Conservation (phyloP, 2,888 invertebrate genomes). For the Odontocolon sp. region DNA sequence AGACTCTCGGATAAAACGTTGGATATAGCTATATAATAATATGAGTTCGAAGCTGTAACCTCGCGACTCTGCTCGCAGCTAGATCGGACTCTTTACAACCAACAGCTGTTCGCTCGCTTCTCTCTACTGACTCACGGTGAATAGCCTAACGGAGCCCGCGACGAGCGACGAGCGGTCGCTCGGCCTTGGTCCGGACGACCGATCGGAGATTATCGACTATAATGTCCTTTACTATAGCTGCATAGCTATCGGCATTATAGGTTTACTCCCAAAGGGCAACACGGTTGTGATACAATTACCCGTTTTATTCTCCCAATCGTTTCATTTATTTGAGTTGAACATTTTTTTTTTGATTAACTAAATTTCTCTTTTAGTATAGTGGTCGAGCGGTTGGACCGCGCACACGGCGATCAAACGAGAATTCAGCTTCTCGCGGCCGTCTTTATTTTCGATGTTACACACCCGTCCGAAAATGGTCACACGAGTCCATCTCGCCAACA, state of each 20-base stretch:
- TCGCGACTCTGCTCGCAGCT: slow-evolving; percentile 9
- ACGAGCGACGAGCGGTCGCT: slow-evolving; percentile 20
- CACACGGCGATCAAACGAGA: slow-evolving; percentile 51
- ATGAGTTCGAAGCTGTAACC: background rate
- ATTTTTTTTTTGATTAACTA: too few species aligned
- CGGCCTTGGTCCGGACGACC: slow-evolving; percentile 38
- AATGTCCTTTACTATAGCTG: slow-evolving; percentile 30
- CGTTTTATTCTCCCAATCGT: too few species aligned
- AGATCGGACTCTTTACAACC: slow-evolving; percentile 36
- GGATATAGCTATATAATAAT: slow-evolving; percentile 10
- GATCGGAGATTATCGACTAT: slow-evolving; percentile 30
- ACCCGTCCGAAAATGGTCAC: slow-evolving; percentile 19
- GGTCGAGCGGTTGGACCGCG: slow-evolving; percentile 43
- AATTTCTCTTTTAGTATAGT: too few species aligned
- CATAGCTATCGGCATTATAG: slow-evolving; percentile 22
- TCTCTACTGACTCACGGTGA: slow-evolving; percentile 37
- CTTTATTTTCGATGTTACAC: slow-evolving; percentile 23
- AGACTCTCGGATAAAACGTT: slow-evolving; percentile 47
- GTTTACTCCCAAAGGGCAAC: too few species aligned
- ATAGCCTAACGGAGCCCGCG: slow-evolving; percentile 2
- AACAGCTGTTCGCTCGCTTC: slow-evolving; percentile 49
- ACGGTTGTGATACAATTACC: too few species aligned
- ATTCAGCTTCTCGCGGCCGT: slow-evolving; percentile 38
- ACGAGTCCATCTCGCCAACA: slow-evolving; percentile 47
- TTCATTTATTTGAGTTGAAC: too few species aligned